Evolutionary conservation across 1,140 invertebrate genomes (phyloP).

Genomic region (Amyelois transitella): DNA sequence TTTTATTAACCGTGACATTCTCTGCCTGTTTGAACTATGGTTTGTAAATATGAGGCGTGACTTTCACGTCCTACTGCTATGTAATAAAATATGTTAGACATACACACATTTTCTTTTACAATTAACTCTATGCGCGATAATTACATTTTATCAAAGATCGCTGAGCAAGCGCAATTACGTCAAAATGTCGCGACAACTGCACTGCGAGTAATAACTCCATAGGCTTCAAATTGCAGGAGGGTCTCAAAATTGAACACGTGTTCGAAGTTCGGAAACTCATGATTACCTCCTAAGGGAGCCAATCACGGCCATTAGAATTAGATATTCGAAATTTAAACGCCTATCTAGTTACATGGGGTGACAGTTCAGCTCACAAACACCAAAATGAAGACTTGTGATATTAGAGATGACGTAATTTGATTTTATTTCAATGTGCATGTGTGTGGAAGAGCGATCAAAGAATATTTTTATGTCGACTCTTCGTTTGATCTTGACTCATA

Average conservation of each 20-base stretch:
- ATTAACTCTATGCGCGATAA: background rate
- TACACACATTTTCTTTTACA: background rate
- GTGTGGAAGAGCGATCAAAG: conserved; percentile 19
- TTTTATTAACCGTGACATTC: conserved; percentile 60
- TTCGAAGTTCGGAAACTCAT: conserved; percentile 66
- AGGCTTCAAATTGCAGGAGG: conserved; percentile 56
- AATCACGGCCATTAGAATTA: conserved; percentile 71
- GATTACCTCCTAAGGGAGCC: conserved; percentile 69
- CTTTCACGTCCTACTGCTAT: conserved; percentile 13
- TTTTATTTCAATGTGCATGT: background rate
- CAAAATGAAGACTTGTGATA: conserved; percentile 17
- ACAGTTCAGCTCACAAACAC: conserved; percentile 33
- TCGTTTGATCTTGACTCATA: conserved; percentile 7
- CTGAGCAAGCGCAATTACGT: conserved; percentile 22
- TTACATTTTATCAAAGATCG: background rate
- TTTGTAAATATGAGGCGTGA: conserved; percentile 15
- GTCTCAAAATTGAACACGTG: conserved; percentile 64
- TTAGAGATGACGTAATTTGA: conserved; percentile 13
- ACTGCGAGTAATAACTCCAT: conserved; percentile 42
- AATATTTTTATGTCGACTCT: conserved; percentile 5
- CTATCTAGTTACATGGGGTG: conserved; percentile 58
- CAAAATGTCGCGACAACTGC: conserved; percentile 31
- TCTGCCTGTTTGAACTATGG: conserved; percentile 15
- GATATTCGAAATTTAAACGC: conserved; percentile 62
- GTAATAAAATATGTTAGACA: too few species aligned